Percentiles rank a stretch among this genome's conserved stretches.
Conservation (phyloP, 92 coral and sea anemone genomes). For the Bergia puertoricense region DNA sequence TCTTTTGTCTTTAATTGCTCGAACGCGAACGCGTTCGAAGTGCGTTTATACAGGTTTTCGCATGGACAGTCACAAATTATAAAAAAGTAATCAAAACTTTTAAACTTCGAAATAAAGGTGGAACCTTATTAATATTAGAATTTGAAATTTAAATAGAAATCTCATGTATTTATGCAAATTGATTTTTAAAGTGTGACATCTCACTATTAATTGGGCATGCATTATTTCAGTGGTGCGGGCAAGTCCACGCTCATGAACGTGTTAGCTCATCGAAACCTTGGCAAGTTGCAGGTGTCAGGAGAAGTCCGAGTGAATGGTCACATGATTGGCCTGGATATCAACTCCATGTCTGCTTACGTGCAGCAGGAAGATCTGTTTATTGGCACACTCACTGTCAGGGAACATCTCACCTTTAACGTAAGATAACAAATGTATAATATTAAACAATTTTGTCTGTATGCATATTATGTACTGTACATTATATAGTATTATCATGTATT, state of each 20-base stretch:
- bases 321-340: slow-evolving; percentile 70
- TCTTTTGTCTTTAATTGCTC: too few species aligned
- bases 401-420: slow-evolving; percentile 92
- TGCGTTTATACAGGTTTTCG: too few species aligned
- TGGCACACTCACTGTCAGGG: slow-evolving; percentile 93
- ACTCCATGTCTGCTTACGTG: slow-evolving; percentile 87
- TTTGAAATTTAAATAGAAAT: too few species aligned
- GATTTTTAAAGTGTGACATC: background rate
- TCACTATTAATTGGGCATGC: background rate
- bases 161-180: background rate
- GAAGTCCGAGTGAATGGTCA: slow-evolving; percentile 67
- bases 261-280: slow-evolving; percentile 88
- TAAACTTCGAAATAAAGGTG: too few species aligned
- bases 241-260: slow-evolving; percentile 93
- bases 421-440: background rate
- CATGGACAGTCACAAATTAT: too few species aligned
- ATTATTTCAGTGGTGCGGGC: slow-evolving; percentile 84
- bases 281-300: slow-evolving; percentile 79
- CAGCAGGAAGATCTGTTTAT: slow-evolving; percentile 96
- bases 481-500: too few species aligned
- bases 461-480: too few species aligned
- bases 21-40: too few species aligned
- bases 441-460: background rate
- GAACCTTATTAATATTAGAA: too few species aligned
- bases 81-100: too few species aligned